These are phyloP conservation scores for Hyalella azteca DNA, from an alignment of 2,888 invertebrate genomes.

Conservation along the genomic window DNA sequence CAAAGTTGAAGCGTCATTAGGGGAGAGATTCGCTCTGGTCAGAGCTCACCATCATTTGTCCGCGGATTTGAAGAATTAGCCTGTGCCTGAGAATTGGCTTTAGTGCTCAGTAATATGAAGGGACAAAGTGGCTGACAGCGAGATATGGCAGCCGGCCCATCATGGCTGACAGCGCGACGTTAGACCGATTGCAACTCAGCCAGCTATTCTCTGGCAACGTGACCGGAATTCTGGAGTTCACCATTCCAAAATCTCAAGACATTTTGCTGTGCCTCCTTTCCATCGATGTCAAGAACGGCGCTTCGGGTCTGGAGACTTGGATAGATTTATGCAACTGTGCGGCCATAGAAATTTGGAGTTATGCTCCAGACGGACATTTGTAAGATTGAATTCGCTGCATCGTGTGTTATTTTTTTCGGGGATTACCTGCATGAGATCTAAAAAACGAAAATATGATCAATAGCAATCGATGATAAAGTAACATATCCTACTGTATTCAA, in stretches of 20 bases:
- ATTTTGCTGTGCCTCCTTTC: conserved; percentile 28
- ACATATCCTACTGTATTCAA: too few relatives aligned
- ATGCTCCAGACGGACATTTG: background rate
- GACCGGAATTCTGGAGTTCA: conserved; percentile 15
- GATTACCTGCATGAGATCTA: too few relatives aligned
- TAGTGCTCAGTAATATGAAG: conserved; percentile 20
- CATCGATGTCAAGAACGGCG: conserved; percentile 18
- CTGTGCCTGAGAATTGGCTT: background rate
- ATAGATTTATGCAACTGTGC: background rate
- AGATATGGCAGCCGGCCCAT: conserved; percentile 31
- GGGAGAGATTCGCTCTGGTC: background rate
- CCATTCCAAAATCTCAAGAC: conserved; percentile 29
- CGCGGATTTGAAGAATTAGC: conserved; percentile 21
- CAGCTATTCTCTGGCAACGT: conserved; percentile 22
- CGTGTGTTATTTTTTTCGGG: too few relatives aligned
- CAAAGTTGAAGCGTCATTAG: conserved; percentile 24
- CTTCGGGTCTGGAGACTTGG: conserved; percentile 10
- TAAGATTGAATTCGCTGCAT: too few relatives aligned
- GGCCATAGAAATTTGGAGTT: background rate
- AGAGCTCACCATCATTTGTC: background rate
- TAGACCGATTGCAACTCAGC: conserved; percentile 16
- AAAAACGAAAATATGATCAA: too few relatives aligned
- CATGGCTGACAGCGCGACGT: conserved; percentile 24
- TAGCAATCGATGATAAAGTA: too few relatives aligned
- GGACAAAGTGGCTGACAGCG: conserved; percentile 9